Evolutionary conservation across 2,797 vertebrate species (phyloP).

Genomic region (Eulemur rubriventer): DNA sequence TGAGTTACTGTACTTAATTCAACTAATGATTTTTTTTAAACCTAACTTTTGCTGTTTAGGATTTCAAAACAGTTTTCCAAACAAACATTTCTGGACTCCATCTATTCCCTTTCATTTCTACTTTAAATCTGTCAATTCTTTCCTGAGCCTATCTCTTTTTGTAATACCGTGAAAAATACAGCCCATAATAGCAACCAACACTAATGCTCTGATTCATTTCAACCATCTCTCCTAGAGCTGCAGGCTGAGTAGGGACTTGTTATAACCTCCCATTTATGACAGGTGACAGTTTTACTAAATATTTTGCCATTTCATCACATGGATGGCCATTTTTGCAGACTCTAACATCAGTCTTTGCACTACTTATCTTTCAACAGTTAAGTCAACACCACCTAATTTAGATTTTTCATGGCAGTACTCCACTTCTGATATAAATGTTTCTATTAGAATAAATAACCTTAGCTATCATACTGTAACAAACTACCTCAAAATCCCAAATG

Average conservation of each 20-base stretch:
- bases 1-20: neutral
- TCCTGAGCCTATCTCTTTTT: neutral
- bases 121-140: neutral
- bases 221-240: neutral
- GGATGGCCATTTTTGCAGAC: neutral
- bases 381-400: neutral
- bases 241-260: neutral
- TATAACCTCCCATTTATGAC: neutral
- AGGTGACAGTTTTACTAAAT: neutral
- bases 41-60: neutral
- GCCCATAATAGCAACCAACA: neutral
- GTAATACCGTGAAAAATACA: constrained; percentile 19
- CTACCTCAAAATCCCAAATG: neutral
- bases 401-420: neutral
- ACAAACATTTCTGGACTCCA: neutral
- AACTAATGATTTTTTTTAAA: constrained; percentile 27
- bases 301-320: neutral
- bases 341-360: neutral
- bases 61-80: constrained; percentile 43
- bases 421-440: neutral
- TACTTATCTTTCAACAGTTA: neutral
- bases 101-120: neutral
- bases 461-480: neutral
- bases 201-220: neutral
- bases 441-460: neutral